phyloP scores from a whole-genome alignment of 2,888 invertebrate genomes.

The Junonia oenone region DNA sequence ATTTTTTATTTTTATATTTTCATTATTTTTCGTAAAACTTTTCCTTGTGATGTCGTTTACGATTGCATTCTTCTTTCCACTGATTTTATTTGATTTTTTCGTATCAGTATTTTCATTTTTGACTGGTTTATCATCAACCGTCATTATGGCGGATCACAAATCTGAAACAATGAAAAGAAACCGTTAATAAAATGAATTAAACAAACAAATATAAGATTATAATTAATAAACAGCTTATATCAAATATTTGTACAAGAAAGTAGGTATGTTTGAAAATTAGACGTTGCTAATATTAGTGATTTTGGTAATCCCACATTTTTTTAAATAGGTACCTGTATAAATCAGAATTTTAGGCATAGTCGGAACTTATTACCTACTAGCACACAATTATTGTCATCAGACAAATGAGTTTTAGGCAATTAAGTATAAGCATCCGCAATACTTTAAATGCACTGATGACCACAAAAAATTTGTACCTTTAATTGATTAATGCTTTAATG shows the following conservation, averaged over 20 bases:
- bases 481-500: slow-evolving; percentile 59
- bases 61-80: slow-evolving; percentile 57
- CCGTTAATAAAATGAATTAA: not conserved
- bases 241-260: too few relatives aligned
- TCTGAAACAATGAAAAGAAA: slow-evolving; percentile 28
- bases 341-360: too few relatives aligned
- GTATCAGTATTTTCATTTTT: slow-evolving; percentile 43
- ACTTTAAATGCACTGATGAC: slow-evolving; percentile 19
- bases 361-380: too few relatives aligned
- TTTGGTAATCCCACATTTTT: too few relatives aligned
- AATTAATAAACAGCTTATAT: too few relatives aligned
- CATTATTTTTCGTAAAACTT: slow-evolving; percentile 51
- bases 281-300: too few relatives aligned
- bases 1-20: slow-evolving; percentile 34
- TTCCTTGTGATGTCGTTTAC: slow-evolving; percentile 53
- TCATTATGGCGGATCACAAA: slow-evolving; percentile 19
- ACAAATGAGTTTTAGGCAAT: not conserved
- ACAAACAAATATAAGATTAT: too few relatives aligned
- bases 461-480: slow-evolving; percentile 41
- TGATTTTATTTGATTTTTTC: slow-evolving; percentile 45
- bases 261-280: too few relatives aligned
- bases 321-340: too few relatives aligned
- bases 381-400: not conserved
- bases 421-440: not conserved
- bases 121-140: slow-evolving; percentile 33